Conservation (phyloP, 2,888 invertebrate species). For the Pycnomerus fuliginosus region DNA sequence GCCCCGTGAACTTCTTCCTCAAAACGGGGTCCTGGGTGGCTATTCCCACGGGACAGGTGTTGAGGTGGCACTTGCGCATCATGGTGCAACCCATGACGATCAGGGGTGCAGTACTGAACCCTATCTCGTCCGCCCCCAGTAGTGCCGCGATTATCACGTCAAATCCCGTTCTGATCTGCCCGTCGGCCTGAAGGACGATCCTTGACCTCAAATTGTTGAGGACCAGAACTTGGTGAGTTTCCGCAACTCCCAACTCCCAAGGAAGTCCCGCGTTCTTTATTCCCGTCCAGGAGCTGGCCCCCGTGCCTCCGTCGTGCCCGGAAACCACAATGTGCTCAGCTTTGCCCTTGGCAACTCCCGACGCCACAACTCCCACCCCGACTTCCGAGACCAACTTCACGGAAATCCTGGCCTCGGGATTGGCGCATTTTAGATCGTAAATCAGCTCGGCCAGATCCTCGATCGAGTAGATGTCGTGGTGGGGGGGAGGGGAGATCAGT, state of each 20-base stretch:
- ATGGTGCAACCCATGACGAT: conserved; percentile 98
- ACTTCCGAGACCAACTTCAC: conserved; percentile 98
- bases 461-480: conserved; percentile 99
- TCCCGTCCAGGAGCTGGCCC: conserved; percentile 98
- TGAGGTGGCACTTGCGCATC: conserved; percentile 99
- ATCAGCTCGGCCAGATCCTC: conserved; percentile 98
- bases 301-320: conserved; percentile 99
- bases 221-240: conserved; percentile 96
- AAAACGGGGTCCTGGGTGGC: conserved; percentile 97
- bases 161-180: conserved; percentile 90
- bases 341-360: conserved; percentile 79
- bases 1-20: conserved; percentile 94
- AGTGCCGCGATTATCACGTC: conserved; percentile 95
- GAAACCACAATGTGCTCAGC: conserved; percentile 98
- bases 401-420: conserved; percentile 91
- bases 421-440: conserved; percentile 97
- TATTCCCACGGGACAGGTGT: conserved; percentile 98
- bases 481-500: conserved; percentile 97
- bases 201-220: conserved; percentile 90
- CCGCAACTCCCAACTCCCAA: conserved; percentile 98
- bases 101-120: conserved; percentile 96
- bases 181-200: conserved; percentile 94
- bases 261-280: conserved; percentile 97
- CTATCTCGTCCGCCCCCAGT: conserved; percentile 97
- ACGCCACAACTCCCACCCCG: conserved; percentile 98